Evolutionary conservation across 2,888 invertebrate species (phyloP), one percentile per base, ranked within the genome.

Genomic region (Pilophorus perplexus): DNA sequence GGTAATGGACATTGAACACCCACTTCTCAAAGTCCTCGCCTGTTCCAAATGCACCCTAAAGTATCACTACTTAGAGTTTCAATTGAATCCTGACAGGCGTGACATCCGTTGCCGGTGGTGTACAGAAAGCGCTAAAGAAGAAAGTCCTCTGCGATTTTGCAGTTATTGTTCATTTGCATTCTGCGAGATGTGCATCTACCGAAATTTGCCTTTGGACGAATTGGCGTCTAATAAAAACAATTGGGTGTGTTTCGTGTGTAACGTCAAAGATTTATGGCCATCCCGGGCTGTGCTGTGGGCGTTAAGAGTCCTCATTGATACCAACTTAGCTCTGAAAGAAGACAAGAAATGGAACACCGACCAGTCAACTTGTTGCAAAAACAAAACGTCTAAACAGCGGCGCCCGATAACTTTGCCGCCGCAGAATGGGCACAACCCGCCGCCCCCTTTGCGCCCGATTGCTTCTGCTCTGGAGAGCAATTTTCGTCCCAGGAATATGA

Each of bases 61-160:
- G 28, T 69, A 69, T 33, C 64, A 50, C 33, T 59, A 54, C 6
- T 3, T 67, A 3, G 57, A 65, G 4, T 68, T 69, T 38, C 44
- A 48, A 0, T 20, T 68, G 37, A 59, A 42, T 52, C 10, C 42
- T 4, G 60, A 66, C 14, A 67, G 69, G 4, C 59, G 65, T 25
- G 69, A 69, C 16, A 37, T 60, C 2, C 44, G 48, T 2, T 69
- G 69, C 28, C 60, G 69, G 12, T 69, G 69, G 69, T 69, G 69
- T 38, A 66, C 66, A 0, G 55, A 62, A 8, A 48, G 55, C 23
- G n/a, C 44, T 12, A 55, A 40, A 37, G 64, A 64, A 18, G 60
- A 66, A 50, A 22, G 27, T 8, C 50, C 69, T 1, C 37, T 69
- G 2, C 55, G 66, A 18, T 65, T 33, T 28, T 70, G 70, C 59